These are phyloP conservation scores for Pundamilia nyererei DNA, from an alignment of 2,113 vertebrate genomes.

Conservation along the genomic window DNA sequence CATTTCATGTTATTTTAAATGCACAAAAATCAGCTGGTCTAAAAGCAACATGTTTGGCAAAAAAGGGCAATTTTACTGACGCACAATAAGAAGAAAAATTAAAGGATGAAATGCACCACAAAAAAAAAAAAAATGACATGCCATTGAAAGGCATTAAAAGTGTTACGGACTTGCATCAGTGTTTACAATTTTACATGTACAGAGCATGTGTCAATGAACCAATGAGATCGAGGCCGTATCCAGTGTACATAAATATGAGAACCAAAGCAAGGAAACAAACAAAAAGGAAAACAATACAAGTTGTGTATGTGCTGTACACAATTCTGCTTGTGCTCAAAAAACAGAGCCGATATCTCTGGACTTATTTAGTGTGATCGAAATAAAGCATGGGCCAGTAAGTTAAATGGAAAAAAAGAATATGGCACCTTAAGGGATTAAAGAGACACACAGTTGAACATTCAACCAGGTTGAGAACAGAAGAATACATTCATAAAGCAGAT, in stretches of 20 bases:
- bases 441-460: constrained; percentile 38
- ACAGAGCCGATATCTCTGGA: constrained; percentile 18
- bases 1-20: neutral
- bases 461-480: constrained; percentile 26
- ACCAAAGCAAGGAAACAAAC: neutral
- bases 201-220: constrained; percentile 11
- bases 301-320: constrained; percentile 24
- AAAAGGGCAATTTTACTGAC: neutral
- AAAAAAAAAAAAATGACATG: neutral
- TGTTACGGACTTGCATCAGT: constrained; percentile 3
- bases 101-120: constrained; percentile 14
- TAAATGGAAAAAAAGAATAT: constrained; percentile 8
- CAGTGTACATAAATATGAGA: constrained; percentile 61
- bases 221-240: constrained; percentile 40
- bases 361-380: constrained; percentile 1
- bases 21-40: constrained; percentile 1
- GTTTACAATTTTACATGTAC: constrained; percentile 11
- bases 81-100: neutral
- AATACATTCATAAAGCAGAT: constrained; percentile 67
- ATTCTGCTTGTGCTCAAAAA: constrained; percentile 27
- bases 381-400: neutral
- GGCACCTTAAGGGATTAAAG: constrained; percentile 29
- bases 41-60: neutral
- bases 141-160: neutral
- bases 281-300: neutral